These are phyloP conservation scores for Pristionchus entomophagus DNA, from an alignment of 2,888 invertebrate genomes.

Conservation along the genomic window DNA sequence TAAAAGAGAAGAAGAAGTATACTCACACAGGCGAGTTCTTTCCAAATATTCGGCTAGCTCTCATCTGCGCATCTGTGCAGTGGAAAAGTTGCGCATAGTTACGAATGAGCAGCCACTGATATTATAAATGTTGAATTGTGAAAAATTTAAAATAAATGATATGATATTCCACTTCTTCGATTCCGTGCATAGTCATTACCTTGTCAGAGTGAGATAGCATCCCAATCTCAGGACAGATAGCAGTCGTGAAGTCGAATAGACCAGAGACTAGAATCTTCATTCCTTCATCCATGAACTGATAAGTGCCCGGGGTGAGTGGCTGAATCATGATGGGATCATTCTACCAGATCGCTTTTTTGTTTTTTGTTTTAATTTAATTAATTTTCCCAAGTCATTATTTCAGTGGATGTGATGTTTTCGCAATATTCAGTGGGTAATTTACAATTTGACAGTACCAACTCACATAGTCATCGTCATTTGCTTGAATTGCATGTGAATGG, in stretches of 20 bases:
- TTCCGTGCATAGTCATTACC: too few species aligned
- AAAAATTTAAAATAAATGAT: not conserved
- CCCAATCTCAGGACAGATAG: not conserved
- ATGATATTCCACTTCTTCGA: not conserved
- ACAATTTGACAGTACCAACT: not conserved
- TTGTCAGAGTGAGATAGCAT: not conserved
- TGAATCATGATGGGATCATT: too few species aligned
- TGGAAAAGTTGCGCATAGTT: not conserved
- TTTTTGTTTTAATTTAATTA: not conserved
- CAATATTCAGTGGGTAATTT: too few species aligned
- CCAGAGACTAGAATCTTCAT: not conserved
- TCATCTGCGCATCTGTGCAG: not conserved
- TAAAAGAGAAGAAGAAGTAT: too few species aligned
- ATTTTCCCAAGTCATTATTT: not conserved
- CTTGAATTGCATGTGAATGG: not conserved
- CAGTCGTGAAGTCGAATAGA: not conserved
- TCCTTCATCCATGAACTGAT: not conserved
- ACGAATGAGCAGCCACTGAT: conserved; percentile 15
- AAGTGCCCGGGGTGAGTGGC: not conserved
- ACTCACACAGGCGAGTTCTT: not conserved
- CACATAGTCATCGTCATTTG: not conserved
- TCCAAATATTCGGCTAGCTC: not conserved
- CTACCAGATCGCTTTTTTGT: too few species aligned
- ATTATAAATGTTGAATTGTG: too few species aligned
- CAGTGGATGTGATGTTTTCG: too few species aligned